These are phyloP conservation scores for Rhyacophila evoluta DNA, from an alignment of 2,888 invertebrate species.

Conservation along the genomic window DNA sequence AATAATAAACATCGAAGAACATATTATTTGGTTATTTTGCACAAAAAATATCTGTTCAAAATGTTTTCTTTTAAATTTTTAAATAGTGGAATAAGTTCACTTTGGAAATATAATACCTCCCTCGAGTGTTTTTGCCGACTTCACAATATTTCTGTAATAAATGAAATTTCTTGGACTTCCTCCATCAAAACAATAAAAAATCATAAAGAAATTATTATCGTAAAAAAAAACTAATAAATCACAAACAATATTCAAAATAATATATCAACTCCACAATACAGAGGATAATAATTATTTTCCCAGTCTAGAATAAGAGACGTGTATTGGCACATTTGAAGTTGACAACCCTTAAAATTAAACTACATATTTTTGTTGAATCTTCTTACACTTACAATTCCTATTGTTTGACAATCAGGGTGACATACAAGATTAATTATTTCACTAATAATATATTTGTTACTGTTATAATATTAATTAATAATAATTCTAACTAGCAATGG, in stretches of 20 bases:
- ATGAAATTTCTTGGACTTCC: background rate
- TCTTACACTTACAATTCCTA: constrained; percentile 20
- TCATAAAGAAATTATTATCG: background rate
- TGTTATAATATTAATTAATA: background rate
- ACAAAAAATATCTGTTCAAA: too few species aligned
- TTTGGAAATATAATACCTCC: too few species aligned
- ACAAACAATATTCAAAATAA: background rate
- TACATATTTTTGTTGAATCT: background rate
- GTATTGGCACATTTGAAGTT: constrained; percentile 9
- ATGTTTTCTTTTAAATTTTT: too few species aligned
- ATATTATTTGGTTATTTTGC: too few species aligned
- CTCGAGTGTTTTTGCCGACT: too few species aligned
- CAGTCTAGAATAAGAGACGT: background rate
- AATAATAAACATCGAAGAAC: too few species aligned
- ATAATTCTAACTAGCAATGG: constrained; percentile 42
- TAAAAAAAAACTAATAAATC: background rate
- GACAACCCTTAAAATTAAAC: background rate
- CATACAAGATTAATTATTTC: constrained; percentile 28
- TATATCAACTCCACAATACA: background rate
- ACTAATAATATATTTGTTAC: constrained; percentile 30
- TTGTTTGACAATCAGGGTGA: constrained; percentile 46
- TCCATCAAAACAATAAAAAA: background rate
- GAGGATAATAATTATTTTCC: background rate
- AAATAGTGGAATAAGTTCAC: too few species aligned
- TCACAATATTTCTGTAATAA: too few species aligned